phyloP scores from a whole-genome alignment of 2,113 vertebrate species.

The Ciconia stormi region DNA sequence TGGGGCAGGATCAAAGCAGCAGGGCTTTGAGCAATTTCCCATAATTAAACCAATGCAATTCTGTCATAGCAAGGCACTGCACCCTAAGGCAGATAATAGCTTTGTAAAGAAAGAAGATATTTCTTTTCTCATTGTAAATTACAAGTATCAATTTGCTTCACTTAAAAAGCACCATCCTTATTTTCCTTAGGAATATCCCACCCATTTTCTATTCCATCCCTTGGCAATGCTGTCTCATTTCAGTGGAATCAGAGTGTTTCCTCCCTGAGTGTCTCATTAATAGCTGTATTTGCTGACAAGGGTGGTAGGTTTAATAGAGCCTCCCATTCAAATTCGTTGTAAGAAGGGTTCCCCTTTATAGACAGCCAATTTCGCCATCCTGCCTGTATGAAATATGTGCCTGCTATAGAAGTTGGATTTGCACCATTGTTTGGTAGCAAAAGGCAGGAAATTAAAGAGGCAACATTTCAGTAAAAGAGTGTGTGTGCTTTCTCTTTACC shows the following conservation, averaged over 20 bases:
- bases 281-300: not conserved
- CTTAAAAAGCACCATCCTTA: not conserved
- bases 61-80: not conserved
- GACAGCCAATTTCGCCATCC: not conserved
- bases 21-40: not conserved
- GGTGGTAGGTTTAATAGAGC: not conserved
- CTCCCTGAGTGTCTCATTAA: not conserved
- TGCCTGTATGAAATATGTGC: not conserved
- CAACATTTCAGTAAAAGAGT: not conserved
- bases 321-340: not conserved
- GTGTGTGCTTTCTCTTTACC: not conserved
- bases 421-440: not conserved
- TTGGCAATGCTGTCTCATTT: not conserved
- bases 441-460: conserved; percentile 22
- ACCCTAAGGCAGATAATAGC: not conserved
- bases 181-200: not conserved
- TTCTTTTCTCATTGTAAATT: not conserved
- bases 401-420: not conserved
- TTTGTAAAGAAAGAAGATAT: not conserved
- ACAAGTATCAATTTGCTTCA: not conserved
- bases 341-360: not conserved
- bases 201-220: not conserved
- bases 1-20: not conserved
- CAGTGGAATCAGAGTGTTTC: not conserved
- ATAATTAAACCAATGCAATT: not conserved